Evolutionary conservation across 2,797 vertebrate genomes (phyloP), one percentile per base, ranked within the genome.

Genomic region (Pogoniulus pusillus): DNA sequence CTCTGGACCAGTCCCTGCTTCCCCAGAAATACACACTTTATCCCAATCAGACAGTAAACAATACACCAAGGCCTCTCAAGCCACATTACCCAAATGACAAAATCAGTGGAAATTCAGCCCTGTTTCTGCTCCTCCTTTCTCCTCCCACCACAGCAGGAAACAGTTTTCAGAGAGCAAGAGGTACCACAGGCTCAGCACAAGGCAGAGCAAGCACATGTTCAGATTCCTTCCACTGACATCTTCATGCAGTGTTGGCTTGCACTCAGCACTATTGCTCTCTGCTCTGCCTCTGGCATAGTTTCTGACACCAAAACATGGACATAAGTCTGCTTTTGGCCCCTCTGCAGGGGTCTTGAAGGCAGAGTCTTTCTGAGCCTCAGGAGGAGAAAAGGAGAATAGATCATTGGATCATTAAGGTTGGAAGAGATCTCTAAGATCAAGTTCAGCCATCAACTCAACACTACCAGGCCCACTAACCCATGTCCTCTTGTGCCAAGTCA

Each of bases 31-130:
- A 62, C 4, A 3, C 0, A 1, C 83, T 54, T 81, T 41, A 34
- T n/a, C 13, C 19, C 4, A 0, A 20, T 58, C n/a, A 22, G 22
- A 37, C 2, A 3, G 16, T 12, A 73, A 69, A 65, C 0, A 0
- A 4, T 4, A 1, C 30, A 19, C 22, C 5, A 29, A 37, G 20
- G 4, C 12, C 34, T 45, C 73, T 59, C 34, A n/a, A 34, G 39
- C 14, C 9, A 7, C 1, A 0, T 34, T 74, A 11, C 16, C 8
- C 29, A 23, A 34, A n/a, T n/a, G 9, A 39, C 34, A 64, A 55
- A 55, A 2, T 22, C 8, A 47, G 16, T 14, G 39, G 12, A 54
- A 64, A 63, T 47, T n/a, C n/a, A n/a, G n/a, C n/a, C 24, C 22
- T 20, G 18, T 8, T 17, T 17, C 54, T 37, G 47, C 16, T n/a